phyloP scores from a whole-genome alignment of 2,888 invertebrate species.

The Empis livida region DNA sequence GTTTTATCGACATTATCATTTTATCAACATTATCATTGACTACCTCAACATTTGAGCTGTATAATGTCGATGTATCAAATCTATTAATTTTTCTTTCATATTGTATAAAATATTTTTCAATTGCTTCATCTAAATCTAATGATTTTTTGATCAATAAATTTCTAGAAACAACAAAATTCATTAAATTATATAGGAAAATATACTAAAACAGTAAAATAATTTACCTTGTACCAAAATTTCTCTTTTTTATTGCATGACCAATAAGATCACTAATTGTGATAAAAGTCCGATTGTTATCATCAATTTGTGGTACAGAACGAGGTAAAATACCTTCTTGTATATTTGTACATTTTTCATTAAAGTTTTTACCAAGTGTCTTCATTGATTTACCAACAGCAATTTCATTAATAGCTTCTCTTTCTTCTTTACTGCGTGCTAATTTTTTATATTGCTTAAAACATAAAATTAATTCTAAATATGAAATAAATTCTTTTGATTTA shows the following conservation, averaged over 20 bases:
- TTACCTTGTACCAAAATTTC: conserved; percentile 10
- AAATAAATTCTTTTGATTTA: conserved; percentile 9
- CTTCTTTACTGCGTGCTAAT: conserved; percentile 8
- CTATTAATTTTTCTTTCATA: conserved; percentile 9
- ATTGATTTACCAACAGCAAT: conserved; percentile 11
- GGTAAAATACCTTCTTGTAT: conserved; percentile 8
- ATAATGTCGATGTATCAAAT: neutral
- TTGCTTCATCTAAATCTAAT: conserved; percentile 12
- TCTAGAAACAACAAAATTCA: no score
- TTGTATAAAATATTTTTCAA: conserved; percentile 10
- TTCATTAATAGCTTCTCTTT: conserved; percentile 12
- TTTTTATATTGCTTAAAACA: conserved; percentile 15
- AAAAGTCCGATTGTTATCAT: conserved; percentile 5
- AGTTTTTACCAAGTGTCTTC: neutral
- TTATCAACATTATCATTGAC: neutral
- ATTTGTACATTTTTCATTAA: neutral
- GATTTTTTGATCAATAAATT: conserved; percentile 10
- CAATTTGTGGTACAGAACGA: conserved; percentile 8
- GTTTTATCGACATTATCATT: neutral
- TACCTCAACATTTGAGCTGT: no score
- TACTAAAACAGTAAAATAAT: neutral
- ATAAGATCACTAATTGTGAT: conserved; percentile 7
- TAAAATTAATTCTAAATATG: conserved; percentile 12
- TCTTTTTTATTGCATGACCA: conserved; percentile 7
- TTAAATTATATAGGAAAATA: no score